These are phyloP conservation scores for Amiota communis DNA, from an alignment of 2,888 invertebrate genomes.

Conservation along the genomic window DNA sequence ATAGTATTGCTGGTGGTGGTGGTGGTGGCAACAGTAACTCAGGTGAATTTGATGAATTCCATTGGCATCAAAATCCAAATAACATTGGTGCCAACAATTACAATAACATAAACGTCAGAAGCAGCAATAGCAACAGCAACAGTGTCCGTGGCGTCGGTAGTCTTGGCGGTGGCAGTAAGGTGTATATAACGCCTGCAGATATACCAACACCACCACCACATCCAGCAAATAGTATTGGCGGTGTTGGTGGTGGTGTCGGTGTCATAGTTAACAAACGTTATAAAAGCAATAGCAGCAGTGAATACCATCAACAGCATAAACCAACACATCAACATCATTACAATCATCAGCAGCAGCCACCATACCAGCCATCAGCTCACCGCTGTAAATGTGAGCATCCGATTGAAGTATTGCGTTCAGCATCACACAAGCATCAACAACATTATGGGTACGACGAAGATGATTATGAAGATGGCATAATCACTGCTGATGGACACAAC, in stretches of 20 bases:
- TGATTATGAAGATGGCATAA: slow-evolving; percentile 52
- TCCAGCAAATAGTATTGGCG: slow-evolving; percentile 39
- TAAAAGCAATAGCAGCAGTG: slow-evolving; percentile 2
- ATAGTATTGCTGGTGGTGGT: no score
- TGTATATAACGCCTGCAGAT: slow-evolving; percentile 68
- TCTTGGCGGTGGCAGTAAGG: slow-evolving; percentile 50
- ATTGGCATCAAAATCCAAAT: slow-evolving; percentile 51
- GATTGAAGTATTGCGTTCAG: slow-evolving; percentile 51
- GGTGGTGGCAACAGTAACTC: slow-evolving; percentile 47
- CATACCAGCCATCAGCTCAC: slow-evolving; percentile 49
- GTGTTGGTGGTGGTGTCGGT: not conserved
- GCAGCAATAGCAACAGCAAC: slow-evolving; percentile 1
- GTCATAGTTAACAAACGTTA: not conserved
- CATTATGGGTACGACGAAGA: slow-evolving; percentile 32
- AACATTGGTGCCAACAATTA: slow-evolving; percentile 1
- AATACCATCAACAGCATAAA: slow-evolving; percentile 49
- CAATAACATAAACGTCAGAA: not conserved
- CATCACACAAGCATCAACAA: slow-evolving; percentile 18
- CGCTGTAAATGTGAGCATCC: slow-evolving; percentile 62
- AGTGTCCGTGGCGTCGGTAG: slow-evolving; percentile 10
- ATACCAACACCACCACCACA: slow-evolving; percentile 68
- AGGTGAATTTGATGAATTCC: slow-evolving; percentile 60
- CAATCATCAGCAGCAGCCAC: slow-evolving; percentile 38
- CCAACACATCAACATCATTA: slow-evolving; percentile 50
- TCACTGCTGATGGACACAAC: slow-evolving; percentile 2